Percentiles rank a stretch among this genome's conserved stretches.
These are phyloP conservation scores for Chymomyza procnemis DNA, from an alignment of 2,888 invertebrate genomes.

Conservation along the genomic window DNA sequence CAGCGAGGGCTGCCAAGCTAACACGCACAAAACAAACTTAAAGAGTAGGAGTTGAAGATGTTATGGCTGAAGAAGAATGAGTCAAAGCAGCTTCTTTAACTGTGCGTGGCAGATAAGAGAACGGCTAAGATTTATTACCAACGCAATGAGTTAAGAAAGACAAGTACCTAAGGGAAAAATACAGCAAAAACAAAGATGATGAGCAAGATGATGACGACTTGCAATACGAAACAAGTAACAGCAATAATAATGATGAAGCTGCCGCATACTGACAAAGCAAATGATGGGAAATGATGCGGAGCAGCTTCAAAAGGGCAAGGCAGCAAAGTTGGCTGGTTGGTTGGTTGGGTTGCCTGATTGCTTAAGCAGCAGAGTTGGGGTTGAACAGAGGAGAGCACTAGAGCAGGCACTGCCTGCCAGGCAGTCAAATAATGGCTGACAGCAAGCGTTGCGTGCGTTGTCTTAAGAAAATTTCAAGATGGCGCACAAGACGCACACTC, in stretches of 20 bases:
- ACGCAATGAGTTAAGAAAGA: slow-evolving; percentile 78
- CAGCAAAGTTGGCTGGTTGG: slow-evolving; percentile 34
- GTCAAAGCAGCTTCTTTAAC: slow-evolving; percentile 6
- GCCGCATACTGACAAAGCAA: slow-evolving; percentile 73
- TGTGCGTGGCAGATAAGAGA: slow-evolving; percentile 69
- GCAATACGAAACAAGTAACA: slow-evolving; percentile 39
- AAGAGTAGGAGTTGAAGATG: neutral
- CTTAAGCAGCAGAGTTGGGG: slow-evolving; percentile 8
- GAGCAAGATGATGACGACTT: slow-evolving; percentile 55
- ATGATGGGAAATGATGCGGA: slow-evolving; percentile 68
- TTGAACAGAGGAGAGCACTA: neutral
- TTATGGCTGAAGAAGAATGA: neutral
- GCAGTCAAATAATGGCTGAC: slow-evolving; percentile 62
- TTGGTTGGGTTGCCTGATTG: slow-evolving; percentile 51
- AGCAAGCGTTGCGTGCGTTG: slow-evolving; percentile 42
- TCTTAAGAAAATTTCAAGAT: slow-evolving; percentile 64
- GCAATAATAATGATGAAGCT: slow-evolving; percentile 72
- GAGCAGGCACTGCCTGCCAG: slow-evolving; percentile 33
- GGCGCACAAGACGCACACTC: slow-evolving; percentile 42
- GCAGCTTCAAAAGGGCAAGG: slow-evolving; percentile 12
- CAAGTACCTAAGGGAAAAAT: slow-evolving; percentile 69
- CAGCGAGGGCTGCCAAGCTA: slow-evolving; percentile 3
- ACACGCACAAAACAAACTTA: neutral
- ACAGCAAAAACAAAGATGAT: slow-evolving; percentile 43
- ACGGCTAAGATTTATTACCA: slow-evolving; percentile 76